Percentiles rank a stretch among this genome's conserved stretches.
phyloP scores from a whole-genome alignment of 2,888 invertebrate species.

The Eudemis profundana region DNA sequence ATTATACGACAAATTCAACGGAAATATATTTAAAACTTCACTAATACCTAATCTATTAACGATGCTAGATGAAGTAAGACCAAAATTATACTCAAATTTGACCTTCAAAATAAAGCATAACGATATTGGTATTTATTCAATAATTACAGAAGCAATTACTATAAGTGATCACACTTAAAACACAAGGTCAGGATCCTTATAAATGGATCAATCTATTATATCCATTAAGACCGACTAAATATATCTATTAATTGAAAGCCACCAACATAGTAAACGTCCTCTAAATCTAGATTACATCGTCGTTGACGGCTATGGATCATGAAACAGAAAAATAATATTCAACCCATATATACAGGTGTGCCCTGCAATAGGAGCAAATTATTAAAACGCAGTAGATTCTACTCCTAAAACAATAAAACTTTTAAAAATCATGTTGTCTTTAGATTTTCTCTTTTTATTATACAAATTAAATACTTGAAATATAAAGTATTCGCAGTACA shows the following conservation, averaged over 20 bases:
- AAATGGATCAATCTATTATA: conserved; percentile 16
- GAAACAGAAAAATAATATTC: background rate
- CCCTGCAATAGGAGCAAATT: too few species aligned
- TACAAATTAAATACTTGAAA: too few species aligned
- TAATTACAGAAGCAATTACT: conserved; percentile 35
- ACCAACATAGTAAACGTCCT: background rate
- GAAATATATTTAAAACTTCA: background rate
- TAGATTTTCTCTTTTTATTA: too few species aligned
- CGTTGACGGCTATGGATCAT: background rate
- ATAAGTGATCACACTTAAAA: conserved; percentile 14
- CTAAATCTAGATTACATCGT: background rate
- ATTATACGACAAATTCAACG: background rate
- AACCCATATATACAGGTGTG: too few species aligned
- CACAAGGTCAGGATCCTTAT: conserved; percentile 18
- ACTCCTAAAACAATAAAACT: too few species aligned
- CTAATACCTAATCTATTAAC: too few species aligned
- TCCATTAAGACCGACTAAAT: background rate
- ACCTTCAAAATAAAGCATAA: conserved; percentile 18
- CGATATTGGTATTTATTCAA: conserved; percentile 9
- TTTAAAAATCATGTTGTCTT: too few species aligned
- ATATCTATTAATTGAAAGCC: conserved; percentile 15
- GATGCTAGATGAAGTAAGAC: background rate
- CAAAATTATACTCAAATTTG: background rate
- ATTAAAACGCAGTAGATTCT: too few species aligned
- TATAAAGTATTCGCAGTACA: too few species aligned